Conservation (phyloP, 2,797 vertebrate genomes). For the Falco cherrug region DNA sequence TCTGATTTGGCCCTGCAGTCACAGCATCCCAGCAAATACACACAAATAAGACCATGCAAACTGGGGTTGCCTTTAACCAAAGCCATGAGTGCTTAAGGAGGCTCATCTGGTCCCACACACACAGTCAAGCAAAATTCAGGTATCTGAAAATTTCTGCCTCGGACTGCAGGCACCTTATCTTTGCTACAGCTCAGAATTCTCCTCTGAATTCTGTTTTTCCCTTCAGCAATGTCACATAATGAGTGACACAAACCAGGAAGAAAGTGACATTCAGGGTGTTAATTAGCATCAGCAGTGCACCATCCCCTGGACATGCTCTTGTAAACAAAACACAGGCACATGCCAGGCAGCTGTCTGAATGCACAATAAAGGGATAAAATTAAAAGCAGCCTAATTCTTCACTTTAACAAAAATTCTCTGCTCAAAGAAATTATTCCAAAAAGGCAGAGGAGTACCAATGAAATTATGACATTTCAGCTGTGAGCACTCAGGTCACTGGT, state of each 20-base stretch:
- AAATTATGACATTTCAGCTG: not conserved
- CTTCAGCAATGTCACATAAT: not conserved
- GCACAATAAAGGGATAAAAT: not conserved
- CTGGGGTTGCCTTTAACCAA: not conserved
- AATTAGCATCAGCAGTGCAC: not conserved
- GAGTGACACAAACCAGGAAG: not conserved
- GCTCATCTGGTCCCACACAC: not conserved
- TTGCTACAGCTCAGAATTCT: not conserved
- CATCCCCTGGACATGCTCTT: not conserved
- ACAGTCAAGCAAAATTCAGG: not conserved
- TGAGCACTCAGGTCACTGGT: not conserved
- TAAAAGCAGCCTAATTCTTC: not conserved
- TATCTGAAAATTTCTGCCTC: not conserved
- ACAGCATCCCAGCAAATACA: not conserved
- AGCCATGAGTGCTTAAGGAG: not conserved
- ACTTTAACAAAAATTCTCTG: not conserved
- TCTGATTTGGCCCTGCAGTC: not conserved
- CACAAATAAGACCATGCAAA: not conserved
- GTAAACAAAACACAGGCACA: not conserved
- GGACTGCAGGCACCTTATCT: not conserved
- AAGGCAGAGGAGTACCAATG: not conserved
- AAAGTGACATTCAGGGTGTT: not conserved
- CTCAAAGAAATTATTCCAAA: not conserved
- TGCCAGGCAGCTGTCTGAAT: not conserved
- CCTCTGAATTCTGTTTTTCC: not conserved